Conservation (phyloP, 2,888 invertebrate genomes). For the Drosophila borealis region DNA sequence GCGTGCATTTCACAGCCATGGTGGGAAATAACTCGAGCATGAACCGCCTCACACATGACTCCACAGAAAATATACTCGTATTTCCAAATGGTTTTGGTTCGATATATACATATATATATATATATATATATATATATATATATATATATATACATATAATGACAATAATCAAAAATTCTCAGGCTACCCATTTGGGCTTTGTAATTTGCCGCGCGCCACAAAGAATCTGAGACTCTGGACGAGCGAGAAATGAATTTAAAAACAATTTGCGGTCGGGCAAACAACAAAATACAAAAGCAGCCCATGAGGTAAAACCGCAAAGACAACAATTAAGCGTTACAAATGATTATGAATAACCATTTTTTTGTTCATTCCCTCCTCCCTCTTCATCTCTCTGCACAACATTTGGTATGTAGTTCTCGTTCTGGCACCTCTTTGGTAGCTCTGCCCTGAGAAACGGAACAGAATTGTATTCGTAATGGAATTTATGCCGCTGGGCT, state of each 20-base stretch:
- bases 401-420: constrained; percentile 15
- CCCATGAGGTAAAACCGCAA: constrained; percentile 73
- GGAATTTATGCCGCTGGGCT: constrained; percentile 60
- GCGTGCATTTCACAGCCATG: constrained; percentile 43
- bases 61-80: constrained; percentile 40
- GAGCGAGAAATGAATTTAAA: constrained; percentile 76
- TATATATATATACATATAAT: constrained; percentile 50
- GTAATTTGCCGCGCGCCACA: constrained; percentile 64
- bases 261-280: constrained; percentile 76
- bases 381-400: background rate
- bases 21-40: constrained; percentile 62
- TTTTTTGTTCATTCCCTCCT: constrained; percentile 16
- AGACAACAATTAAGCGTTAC: constrained; percentile 80
- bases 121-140: background rate
- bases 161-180: constrained; percentile 81
- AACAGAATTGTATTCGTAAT: constrained; percentile 47
- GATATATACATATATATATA: background rate
- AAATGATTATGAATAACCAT: constrained; percentile 79
- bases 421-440: constrained; percentile 18
- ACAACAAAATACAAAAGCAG: constrained; percentile 58
- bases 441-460: constrained; percentile 57
- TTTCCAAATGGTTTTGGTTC: constrained; percentile 56
- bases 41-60: constrained; percentile 58
- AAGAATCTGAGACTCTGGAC: constrained; percentile 30
- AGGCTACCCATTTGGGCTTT: constrained; percentile 74